Evolutionary conservation across 2,113 vertebrate species (phyloP).

Genomic region (Hydrochoerus hydrochaeris): DNA sequence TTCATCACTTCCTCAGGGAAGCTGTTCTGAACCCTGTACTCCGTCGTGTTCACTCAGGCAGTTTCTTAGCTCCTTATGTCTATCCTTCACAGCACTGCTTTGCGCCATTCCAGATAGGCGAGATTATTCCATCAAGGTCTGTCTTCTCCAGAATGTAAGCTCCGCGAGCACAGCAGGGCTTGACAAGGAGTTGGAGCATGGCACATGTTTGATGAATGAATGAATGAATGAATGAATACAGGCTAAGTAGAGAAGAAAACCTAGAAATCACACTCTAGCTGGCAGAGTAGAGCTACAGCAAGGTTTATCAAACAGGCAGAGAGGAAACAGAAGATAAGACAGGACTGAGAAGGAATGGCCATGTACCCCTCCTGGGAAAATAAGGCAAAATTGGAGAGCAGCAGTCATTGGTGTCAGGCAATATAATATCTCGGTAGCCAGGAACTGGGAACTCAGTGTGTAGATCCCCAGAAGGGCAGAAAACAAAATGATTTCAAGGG

Average conservation of each 20-base stretch:
- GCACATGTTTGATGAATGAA: background rate
- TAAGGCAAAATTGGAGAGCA: background rate
- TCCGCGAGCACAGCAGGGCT: background rate
- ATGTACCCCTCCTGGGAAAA: background rate
- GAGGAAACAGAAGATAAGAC: background rate
- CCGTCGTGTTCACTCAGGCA: background rate
- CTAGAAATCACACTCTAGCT: background rate
- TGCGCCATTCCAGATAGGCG: background rate
- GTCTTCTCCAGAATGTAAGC: background rate
- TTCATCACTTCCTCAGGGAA: background rate
- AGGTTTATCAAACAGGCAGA: background rate
- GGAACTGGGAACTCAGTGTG: background rate
- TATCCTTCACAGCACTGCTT: background rate
- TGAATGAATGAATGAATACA: background rate
- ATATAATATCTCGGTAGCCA: background rate
- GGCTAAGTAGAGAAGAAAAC: background rate
- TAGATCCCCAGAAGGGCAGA: background rate
- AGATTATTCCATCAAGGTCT: background rate
- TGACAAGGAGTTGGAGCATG: background rate
- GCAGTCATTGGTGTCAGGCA: background rate
- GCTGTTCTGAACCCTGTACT: background rate
- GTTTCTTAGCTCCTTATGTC: background rate
- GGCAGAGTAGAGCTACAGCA: background rate
- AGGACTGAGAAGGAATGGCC: background rate
- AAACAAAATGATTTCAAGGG: background rate